phyloP scores from a whole-genome alignment of 2,797 vertebrate genomes.

The Artibeus jamaicensis region DNA sequence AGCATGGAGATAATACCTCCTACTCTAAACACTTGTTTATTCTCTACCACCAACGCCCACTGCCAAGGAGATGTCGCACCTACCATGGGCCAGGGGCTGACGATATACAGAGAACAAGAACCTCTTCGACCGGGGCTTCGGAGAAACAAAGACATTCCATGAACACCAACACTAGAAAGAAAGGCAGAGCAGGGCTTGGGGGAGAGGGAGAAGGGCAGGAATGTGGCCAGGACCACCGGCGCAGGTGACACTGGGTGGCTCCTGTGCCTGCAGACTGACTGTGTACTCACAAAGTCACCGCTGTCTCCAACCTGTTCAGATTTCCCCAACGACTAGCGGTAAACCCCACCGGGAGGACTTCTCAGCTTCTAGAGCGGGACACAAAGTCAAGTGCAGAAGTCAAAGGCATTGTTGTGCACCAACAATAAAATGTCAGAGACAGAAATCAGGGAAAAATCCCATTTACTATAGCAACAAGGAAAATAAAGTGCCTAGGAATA shows the following conservation, averaged over 20 bases:
- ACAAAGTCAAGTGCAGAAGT: too few species aligned
- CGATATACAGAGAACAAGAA: neutral
- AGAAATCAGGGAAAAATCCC: too few species aligned
- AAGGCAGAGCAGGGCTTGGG: neutral
- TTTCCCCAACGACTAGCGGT: neutral
- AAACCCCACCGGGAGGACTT: neutral
- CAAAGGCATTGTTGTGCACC: too few species aligned
- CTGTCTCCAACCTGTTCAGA: neutral
- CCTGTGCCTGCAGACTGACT: neutral
- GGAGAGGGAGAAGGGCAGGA: neutral
- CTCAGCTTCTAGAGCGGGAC: neutral
- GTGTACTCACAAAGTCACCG: too few species aligned
- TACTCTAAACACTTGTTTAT: neutral
- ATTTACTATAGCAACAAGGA: too few species aligned
- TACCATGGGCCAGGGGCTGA: neutral
- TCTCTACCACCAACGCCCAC: neutral
- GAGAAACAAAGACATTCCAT: neutral
- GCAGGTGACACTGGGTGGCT: rapidly evolving
- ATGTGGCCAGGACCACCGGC: neutral
- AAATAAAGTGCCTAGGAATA: too few species aligned
- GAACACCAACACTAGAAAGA: neutral
- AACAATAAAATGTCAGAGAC: too few species aligned
- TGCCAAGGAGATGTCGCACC: neutral
- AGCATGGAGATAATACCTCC: too few species aligned
- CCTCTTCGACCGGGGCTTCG: neutral